Percentiles rank a stretch among this genome's conserved stretches.
These are phyloP conservation scores for Philaethria dido DNA, from an alignment of 2,888 invertebrate species.

Conservation along the genomic window DNA sequence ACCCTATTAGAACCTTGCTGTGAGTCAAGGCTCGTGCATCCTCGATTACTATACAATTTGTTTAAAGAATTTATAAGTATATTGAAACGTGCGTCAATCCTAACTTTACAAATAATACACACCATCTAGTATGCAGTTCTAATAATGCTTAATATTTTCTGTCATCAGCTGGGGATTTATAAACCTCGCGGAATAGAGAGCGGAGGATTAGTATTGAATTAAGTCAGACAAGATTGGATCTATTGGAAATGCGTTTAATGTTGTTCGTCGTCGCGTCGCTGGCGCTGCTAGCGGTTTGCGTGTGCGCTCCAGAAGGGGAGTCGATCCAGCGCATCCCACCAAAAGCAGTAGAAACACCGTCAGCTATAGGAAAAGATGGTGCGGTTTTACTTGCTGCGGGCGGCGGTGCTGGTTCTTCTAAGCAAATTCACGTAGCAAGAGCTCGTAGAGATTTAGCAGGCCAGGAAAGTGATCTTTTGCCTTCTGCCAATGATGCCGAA, in stretches of 20 bases:
- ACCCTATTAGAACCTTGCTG: slow-evolving; percentile 58
- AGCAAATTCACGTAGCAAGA: slow-evolving; percentile 46
- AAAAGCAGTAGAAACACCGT: slow-evolving; percentile 74
- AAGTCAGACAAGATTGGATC: slow-evolving; percentile 69
- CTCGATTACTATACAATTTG: slow-evolving; percentile 59
- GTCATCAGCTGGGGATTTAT: slow-evolving; percentile 64
- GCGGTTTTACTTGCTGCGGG: slow-evolving; percentile 75
- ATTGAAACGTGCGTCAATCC: slow-evolving; percentile 64
- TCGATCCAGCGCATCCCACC: slow-evolving; percentile 75
- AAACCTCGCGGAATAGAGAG: slow-evolving; percentile 48
- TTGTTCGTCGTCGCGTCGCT: slow-evolving; percentile 73
- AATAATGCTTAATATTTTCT: slow-evolving; percentile 66
- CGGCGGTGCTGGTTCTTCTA: slow-evolving; percentile 68
- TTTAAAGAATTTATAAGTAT: slow-evolving; percentile 56
- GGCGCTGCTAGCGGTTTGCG: slow-evolving; percentile 72
- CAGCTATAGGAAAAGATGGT: slow-evolving; percentile 73
- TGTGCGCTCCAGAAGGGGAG: slow-evolving; percentile 67
- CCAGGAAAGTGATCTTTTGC: slow-evolving; percentile 71
- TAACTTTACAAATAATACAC: slow-evolving; percentile 61
- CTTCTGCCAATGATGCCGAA: slow-evolving; percentile 63
- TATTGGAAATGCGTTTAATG: slow-evolving; percentile 72
- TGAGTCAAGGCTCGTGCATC: slow-evolving; percentile 62
- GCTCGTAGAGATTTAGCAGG: slow-evolving; percentile 65
- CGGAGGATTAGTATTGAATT: slow-evolving; percentile 41
- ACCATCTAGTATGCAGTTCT: slow-evolving; percentile 63